phyloP scores from a whole-genome alignment of 2,797 vertebrate species.

The Mormyrops boulengeri region DNA sequence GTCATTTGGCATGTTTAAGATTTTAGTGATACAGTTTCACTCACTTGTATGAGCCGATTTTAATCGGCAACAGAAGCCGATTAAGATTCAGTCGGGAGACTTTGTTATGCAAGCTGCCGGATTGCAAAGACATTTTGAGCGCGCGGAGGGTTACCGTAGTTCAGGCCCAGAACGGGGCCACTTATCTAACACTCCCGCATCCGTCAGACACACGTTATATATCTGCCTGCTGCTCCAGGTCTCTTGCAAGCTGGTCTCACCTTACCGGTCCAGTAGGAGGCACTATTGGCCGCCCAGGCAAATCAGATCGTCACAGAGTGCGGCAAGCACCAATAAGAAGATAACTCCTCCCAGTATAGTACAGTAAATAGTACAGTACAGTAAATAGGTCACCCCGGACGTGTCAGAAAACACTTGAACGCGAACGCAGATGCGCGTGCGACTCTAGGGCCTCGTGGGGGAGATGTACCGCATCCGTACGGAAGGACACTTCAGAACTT shows the following conservation, averaged over 20 bases:
- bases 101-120: conserved; percentile 57
- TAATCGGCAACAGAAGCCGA: conserved; percentile 71
- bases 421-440: neutral
- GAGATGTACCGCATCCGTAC: neutral
- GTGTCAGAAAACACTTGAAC: neutral
- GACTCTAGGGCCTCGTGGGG: neutral
- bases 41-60: conserved; percentile 41
- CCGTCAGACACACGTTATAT: neutral
- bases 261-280: neutral
- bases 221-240: neutral
- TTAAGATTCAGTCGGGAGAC: conserved; percentile 74
- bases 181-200: neutral
- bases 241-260: neutral
- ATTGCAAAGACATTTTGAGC: conserved; percentile 32
- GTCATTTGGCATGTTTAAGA: conserved; percentile 5
- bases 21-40: conserved; percentile 56
- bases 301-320: neutral
- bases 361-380: neutral
- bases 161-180: conserved; percentile 34
- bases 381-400: neutral
- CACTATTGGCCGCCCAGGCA: neutral
- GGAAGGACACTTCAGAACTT: neutral
- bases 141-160: neutral
- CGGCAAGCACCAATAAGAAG: neutral
- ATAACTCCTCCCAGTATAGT: neutral